Evolutionary conservation across 2,797 vertebrate species (phyloP).

Genomic region (Propithecus deckenii): DNA sequence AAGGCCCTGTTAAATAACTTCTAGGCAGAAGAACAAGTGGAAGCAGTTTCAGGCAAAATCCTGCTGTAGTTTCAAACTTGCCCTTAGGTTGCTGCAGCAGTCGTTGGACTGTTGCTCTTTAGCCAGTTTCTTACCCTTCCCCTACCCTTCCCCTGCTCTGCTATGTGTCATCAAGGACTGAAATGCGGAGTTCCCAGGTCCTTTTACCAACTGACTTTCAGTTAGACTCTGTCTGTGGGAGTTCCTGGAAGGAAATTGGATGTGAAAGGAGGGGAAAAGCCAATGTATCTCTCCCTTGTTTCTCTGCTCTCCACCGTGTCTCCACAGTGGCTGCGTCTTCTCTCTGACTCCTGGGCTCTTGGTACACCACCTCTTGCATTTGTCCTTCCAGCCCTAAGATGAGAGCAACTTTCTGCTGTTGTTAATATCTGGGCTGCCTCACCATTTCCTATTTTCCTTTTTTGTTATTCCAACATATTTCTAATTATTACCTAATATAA

Average conservation of each 20-base stretch:
- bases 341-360: background rate
- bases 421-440: background rate
- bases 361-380: background rate
- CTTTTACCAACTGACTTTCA: background rate
- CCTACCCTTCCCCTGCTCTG: background rate
- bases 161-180: background rate
- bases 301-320: background rate
- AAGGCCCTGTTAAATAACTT: background rate
- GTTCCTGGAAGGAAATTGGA: background rate
- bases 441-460: background rate
- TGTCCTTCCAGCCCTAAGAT: background rate
- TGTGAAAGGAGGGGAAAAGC: background rate
- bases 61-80: background rate
- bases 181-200: background rate
- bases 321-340: background rate
- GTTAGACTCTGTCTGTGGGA: background rate
- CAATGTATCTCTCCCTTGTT: accelerated
- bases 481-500: background rate
- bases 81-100: background rate
- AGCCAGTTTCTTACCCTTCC: background rate
- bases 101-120: background rate
- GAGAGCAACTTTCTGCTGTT: background rate
- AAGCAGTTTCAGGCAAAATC: background rate
- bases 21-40: background rate
- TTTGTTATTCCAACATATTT: background rate